Evolutionary conservation across 2,888 invertebrate genomes (phyloP), one percentile per base, ranked within the genome.

Genomic region (Euplagia quadripunctaria): DNA sequence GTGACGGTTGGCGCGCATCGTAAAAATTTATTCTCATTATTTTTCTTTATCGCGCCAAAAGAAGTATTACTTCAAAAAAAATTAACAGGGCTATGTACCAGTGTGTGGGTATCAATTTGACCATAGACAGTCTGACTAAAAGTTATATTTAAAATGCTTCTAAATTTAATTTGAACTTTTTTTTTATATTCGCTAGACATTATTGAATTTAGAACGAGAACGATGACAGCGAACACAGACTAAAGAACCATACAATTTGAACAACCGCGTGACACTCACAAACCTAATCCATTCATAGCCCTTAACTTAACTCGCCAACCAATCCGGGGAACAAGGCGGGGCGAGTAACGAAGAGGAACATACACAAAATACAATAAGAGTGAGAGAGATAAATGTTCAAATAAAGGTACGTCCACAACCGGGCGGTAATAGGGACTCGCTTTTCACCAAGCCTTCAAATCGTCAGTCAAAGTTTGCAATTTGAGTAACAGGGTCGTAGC

Each of bases 251-350:
- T 77, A 75, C 71, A 73, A 77, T 75, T 78, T 76, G 72, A 79
- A 78, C 73, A 71, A 77, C 73, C 58, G 75, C 78, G 75, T 70
- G 78, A 75, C 67, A 80, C 80, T 81, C 77, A 74, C 72, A 66
- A 80, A 77, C 71, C 66, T 82, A 81, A 84, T 84, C 82, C 81
- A 82, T 84, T 84, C 83, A 84, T 84, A 73, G 68, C 79, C 78
- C 80, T 82, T 77, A 78, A 77, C 76, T 79, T 77, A 78, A 79
- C 73, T 77, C 71, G 68, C 64, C 73, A 52, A 83, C 91, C 91
- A 91, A 91, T 91, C 83, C 79, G 68, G 65, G 72, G 0, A 16
- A 41, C 81, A 83, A 83, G 91, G 93, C 89, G 93, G 89, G 82
- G 89, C 86, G 75, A 49, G 9, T 46, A 86, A 89, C 64, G 1